A percentile compares a stretch with the other conserved stretches of the same genome.
Evolutionary conservation across 1,140 invertebrate species (phyloP).

Genomic region (Campoletis sonorensis): DNA sequence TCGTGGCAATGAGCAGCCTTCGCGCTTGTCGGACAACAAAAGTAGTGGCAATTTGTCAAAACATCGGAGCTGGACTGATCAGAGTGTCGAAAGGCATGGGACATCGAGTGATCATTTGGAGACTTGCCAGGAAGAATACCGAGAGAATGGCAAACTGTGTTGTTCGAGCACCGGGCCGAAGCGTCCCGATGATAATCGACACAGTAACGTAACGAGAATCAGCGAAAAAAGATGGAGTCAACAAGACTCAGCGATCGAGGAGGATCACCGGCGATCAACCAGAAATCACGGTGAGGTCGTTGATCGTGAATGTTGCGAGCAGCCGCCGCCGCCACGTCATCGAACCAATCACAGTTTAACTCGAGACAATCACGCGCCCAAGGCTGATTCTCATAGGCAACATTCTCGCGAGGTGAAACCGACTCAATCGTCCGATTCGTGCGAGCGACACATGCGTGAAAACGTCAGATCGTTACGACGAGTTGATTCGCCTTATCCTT

Average conservation of each 20-base stretch:
- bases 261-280: constrained; percentile 29
- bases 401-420: neutral
- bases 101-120: constrained; percentile 25
- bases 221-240: constrained; percentile 14
- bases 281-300: constrained; percentile 29
- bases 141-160: constrained; percentile 44
- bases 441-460: neutral
- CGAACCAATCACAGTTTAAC: constrained; percentile 32
- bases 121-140: constrained; percentile 35
- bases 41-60: neutral
- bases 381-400: neutral
- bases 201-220: neutral
- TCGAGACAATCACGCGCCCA: constrained; percentile 9
- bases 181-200: neutral
- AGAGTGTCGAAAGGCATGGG: neutral
- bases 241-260: constrained; percentile 22
- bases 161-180: neutral
- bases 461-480: neutral
- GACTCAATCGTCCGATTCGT: neutral
- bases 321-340: constrained; percentile 19
- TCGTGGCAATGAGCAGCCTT: neutral
- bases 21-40: neutral
- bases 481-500: constrained; percentile 42
- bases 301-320: constrained; percentile 16
- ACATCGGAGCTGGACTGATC: constrained; percentile 6